These are phyloP conservation scores for Ochropleura plecta DNA, from an alignment of 2,888 invertebrate genomes.

Conservation along the genomic window DNA sequence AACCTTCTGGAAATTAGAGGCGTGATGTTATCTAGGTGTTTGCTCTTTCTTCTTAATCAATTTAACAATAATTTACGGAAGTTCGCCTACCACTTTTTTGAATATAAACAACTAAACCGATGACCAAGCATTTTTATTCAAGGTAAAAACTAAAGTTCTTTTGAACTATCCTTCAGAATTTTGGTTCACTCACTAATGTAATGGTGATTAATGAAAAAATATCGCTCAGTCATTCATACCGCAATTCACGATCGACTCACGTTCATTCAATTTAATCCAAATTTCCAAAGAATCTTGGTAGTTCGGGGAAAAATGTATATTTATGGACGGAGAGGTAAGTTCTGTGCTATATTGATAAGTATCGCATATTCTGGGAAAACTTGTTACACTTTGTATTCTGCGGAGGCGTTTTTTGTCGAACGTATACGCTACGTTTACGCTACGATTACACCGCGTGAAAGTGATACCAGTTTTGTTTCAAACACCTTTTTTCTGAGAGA, in stretches of 20 bases:
- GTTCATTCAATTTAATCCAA: slow-evolving; percentile 43
- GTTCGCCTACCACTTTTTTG: no score
- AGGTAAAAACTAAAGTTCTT: slow-evolving; percentile 19
- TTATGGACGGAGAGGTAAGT: background rate
- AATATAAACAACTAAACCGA: background rate
- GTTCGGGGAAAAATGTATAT: slow-evolving; percentile 3
- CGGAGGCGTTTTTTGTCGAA: no score
- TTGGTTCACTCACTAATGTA: slow-evolving; percentile 60
- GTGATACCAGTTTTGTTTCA: background rate
- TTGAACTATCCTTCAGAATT: slow-evolving; percentile 45
- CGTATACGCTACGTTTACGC: background rate
- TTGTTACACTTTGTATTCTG: background rate
- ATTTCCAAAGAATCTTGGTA: slow-evolving; percentile 27
- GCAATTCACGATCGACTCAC: slow-evolving; percentile 26
- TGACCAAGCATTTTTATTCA: slow-evolving; percentile 16
- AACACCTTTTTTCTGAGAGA: no score
- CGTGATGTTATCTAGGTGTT: no score
- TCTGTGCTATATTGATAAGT: background rate
- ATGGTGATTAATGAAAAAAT: slow-evolving; percentile 68
- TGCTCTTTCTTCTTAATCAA: background rate
- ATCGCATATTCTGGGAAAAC: no score
- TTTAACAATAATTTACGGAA: background rate
- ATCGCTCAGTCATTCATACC: slow-evolving; percentile 61
- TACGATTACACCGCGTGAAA: background rate
- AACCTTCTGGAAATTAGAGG: no score